Conservation (phyloP, 1,140 invertebrate species). For the Augochlora pura region DNA sequence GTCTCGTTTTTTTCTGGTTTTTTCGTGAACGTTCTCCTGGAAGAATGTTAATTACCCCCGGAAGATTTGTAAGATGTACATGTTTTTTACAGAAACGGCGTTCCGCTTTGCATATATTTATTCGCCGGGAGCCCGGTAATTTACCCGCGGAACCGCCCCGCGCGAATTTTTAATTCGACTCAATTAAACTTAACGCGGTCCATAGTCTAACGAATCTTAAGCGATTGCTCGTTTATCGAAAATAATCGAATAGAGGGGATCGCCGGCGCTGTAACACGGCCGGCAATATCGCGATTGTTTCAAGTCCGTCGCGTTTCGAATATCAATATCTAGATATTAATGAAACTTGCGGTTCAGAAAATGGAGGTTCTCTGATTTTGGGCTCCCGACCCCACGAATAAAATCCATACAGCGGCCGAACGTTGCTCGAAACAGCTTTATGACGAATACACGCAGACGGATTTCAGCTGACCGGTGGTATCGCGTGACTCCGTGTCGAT, state of each 20-base stretch:
- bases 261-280: not conserved
- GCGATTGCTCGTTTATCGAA: not conserved
- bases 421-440: not conserved
- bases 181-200: not conserved
- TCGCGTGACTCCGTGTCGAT: constrained; percentile 19
- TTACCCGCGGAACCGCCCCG: not conserved
- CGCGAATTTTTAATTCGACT: not conserved
- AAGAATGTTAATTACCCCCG: constrained; percentile 45
- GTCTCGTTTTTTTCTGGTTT: not conserved
- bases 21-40: not conserved
- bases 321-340: constrained; percentile 17
- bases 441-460: constrained; percentile 44
- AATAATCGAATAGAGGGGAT: not conserved
- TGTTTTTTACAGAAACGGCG: constrained; percentile 5
- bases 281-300: not conserved
- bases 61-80: constrained; percentile 37
- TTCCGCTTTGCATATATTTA: not conserved
- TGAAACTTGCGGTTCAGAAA: constrained; percentile 21
- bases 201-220: not conserved
- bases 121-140: not conserved
- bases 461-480: constrained; percentile 13
- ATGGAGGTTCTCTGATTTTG: constrained; percentile 23
- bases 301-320: too few relatives aligned
- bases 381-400: constrained; percentile 18
- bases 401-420: constrained; percentile 13